Conservation (phyloP, 2,113 vertebrate genomes). For the Platysternon megacephalum region DNA sequence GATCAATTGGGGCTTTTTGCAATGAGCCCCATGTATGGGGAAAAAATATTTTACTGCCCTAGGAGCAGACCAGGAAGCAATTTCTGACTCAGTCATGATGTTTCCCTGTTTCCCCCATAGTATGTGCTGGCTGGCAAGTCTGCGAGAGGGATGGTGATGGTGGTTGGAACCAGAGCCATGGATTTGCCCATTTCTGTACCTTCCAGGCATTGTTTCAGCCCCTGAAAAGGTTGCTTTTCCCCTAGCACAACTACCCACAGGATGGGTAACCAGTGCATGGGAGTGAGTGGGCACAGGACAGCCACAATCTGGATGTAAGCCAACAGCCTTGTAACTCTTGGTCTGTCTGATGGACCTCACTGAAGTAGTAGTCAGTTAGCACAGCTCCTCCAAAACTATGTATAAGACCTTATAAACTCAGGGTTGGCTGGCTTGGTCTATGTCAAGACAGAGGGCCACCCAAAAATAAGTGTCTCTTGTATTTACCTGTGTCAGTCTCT, state of each 20-base stretch:
- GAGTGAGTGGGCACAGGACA: rapidly evolving
- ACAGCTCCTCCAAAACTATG: not conserved
- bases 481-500: constrained; percentile 84
- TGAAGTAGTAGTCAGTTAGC: not conserved
- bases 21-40: not conserved
- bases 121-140: not conserved
- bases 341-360: not conserved
- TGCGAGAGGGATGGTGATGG: not conserved
- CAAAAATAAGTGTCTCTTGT: not conserved
- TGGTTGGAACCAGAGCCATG: not conserved
- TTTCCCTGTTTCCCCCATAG: not conserved
- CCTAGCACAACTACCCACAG: not conserved
- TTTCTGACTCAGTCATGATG: not conserved
- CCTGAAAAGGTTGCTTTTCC: not conserved
- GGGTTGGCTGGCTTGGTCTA: not conserved
- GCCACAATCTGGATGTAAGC: not conserved
- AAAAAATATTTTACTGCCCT: not conserved
- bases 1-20: not conserved
- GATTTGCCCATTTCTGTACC: not conserved
- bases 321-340: not conserved
- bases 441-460: not conserved
- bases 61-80: not conserved
- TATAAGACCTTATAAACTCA: not conserved
- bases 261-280: not conserved
- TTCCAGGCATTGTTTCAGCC: not conserved